These are phyloP conservation scores for Cuniculus paca DNA, from an alignment of 2,797 vertebrate genomes.

Conservation along the genomic window DNA sequence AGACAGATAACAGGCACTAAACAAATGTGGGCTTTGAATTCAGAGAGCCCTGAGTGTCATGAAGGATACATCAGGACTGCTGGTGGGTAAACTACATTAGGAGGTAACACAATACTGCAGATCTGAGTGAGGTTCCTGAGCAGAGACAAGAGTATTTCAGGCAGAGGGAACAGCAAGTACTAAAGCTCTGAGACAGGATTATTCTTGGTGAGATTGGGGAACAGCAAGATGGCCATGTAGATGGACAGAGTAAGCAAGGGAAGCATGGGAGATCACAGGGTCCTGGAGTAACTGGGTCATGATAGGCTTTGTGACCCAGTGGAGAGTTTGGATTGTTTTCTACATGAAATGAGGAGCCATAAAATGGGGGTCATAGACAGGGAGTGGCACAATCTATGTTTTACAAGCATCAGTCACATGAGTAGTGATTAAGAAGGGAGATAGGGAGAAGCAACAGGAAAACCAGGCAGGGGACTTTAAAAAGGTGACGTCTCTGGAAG, in stretches of 20 bases:
- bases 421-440: not conserved
- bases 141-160: not conserved
- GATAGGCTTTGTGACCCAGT: not conserved
- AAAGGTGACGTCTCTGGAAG: not conserved
- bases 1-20: not conserved
- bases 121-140: not conserved
- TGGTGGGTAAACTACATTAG: not conserved
- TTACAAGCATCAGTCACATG: not conserved
- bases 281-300: not conserved
- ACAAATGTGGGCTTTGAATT: not conserved
- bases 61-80: not conserved
- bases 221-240: not conserved
- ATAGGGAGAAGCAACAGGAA: not conserved
- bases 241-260: not conserved
- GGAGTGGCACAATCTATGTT: not conserved
- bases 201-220: not conserved
- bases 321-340: not conserved
- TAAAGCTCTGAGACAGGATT: not conserved
- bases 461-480: not conserved
- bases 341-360: not conserved
- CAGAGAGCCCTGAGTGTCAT: not conserved
- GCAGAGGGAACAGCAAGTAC: not conserved
- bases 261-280: not conserved
- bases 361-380: not conserved
- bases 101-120: not conserved